Evolutionary conservation across 2,113 vertebrate genomes (phyloP).

Genomic region (Nothocercus julius): DNA sequence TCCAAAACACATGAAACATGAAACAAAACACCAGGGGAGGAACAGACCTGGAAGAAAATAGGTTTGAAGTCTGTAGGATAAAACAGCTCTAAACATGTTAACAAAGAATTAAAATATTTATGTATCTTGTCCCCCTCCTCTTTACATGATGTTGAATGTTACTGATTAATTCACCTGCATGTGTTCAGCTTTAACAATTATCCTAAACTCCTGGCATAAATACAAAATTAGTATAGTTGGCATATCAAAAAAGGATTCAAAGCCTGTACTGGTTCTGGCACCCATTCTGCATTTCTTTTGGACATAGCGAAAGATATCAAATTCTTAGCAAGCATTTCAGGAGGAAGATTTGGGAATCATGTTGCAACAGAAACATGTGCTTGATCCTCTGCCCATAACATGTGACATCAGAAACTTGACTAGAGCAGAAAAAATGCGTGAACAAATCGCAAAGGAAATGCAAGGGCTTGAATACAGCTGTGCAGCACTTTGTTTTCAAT

Average conservation of each 20-base stretch:
- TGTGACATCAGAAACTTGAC: constrained; percentile 34
- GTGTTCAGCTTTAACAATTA: neutral
- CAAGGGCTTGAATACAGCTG: constrained; percentile 32
- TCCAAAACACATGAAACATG: neutral
- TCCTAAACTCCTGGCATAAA: neutral
- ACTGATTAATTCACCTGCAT: neutral
- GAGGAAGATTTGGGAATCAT: neutral
- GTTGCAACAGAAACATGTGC: neutral
- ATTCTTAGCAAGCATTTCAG: neutral
- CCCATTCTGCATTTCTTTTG: neutral
- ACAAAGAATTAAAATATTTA: neutral
- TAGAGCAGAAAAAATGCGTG: neutral
- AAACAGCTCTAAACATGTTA: neutral
- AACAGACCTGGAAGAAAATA: neutral
- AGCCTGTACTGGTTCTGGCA: neutral
- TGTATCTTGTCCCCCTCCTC: neutral
- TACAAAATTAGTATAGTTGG: neutral
- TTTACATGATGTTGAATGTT: neutral
- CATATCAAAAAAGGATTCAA: neutral
- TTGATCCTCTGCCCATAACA: neutral
- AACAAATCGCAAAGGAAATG: constrained; percentile 34
- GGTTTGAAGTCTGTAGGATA: neutral
- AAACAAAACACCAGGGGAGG: neutral
- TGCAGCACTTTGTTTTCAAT: neutral
- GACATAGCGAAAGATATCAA: neutral